Base-by-base conservation (phyloP, 2,888 invertebrate genomes). In the Apodemia hepburni region DNA sequence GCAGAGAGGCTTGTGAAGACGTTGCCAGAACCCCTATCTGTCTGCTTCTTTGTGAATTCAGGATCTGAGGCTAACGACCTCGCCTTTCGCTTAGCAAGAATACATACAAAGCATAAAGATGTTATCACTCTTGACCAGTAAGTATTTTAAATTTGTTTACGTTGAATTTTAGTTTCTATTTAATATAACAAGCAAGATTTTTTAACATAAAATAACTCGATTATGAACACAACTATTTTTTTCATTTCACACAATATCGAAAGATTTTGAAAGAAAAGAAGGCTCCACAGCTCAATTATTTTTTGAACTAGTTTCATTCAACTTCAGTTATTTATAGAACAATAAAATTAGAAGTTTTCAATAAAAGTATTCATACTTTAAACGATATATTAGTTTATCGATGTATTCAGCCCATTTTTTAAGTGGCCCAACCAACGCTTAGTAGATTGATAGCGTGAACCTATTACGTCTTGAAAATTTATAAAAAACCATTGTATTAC, bases 51-150 rank as follows among this genome's bases (percentile, higher is more conserved):
- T 81, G 98, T 98, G 63, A 99, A 99, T 88, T 99, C 99, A 0
- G 99, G 99, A 11, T 99, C 99, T 7, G 99, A 99, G 89, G 99
- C 99, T 9, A 99, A 99, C 84, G 99, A 99, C 90, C 93, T 99
- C 73, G 99, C 99, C 0, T 84, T 99, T 51, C 94, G 99, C 65
- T 91, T 99, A 66, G 98, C 99, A 0, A 93, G 96, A 67, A 95
- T 97, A 62, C 96, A 98, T 82, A 99, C 99, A 1, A 95, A 96
- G 75, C 95, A 96, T 69, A 94, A 95, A 73, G 98, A 99, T 82
- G 93, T 98, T 71, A 96, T 99, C 75, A 96, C 98, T 0, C 89
- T 99, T 63, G 98, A 99, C 89, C 98, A 99, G 99, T 99, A 94
- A 97, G 97, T 96, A 74, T 69, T 64, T 61, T n/a, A 6, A 51